Evolutionary conservation across 2,113 vertebrate species (phyloP).

Genomic region (Podocnemis expansa): DNA sequence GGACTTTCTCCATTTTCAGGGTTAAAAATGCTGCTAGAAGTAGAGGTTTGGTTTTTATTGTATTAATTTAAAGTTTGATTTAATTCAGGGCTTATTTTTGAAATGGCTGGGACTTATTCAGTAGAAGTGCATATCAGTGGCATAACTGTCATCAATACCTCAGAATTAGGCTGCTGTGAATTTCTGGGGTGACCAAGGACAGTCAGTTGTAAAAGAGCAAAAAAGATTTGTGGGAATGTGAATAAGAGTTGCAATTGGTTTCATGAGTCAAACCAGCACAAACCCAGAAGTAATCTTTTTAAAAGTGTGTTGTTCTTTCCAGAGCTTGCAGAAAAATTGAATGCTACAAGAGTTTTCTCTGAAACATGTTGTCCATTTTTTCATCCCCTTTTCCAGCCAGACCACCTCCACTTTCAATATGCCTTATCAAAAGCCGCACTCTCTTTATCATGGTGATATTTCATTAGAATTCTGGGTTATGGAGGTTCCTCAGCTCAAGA

Average conservation of each 20-base stretch:
- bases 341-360: neutral
- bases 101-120: neutral
- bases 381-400: neutral
- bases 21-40: neutral
- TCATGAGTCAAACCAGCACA: neutral
- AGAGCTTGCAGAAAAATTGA: neutral
- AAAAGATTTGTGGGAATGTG: neutral
- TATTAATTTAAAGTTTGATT: neutral
- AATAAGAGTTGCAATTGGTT: neutral
- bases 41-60: neutral
- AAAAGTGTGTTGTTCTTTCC: neutral
- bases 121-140: neutral
- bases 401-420: neutral
- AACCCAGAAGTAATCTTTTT: neutral
- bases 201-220: neutral
- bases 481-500: slow-evolving; percentile 23
- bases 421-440: neutral
- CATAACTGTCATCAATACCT: slow-evolving; percentile 39
- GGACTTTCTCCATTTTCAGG: neutral
- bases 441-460: neutral
- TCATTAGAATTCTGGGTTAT: slow-evolving; percentile 31
- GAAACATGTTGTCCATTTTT: neutral
- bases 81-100: neutral
- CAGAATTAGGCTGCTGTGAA: neutral
- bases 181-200: neutral